A percentile compares a stretch with the other conserved stretches of the same genome.
These are phyloP conservation scores for Allobates femoralis DNA, from an alignment of 2,797 vertebrate genomes.

Conservation along the genomic window DNA sequence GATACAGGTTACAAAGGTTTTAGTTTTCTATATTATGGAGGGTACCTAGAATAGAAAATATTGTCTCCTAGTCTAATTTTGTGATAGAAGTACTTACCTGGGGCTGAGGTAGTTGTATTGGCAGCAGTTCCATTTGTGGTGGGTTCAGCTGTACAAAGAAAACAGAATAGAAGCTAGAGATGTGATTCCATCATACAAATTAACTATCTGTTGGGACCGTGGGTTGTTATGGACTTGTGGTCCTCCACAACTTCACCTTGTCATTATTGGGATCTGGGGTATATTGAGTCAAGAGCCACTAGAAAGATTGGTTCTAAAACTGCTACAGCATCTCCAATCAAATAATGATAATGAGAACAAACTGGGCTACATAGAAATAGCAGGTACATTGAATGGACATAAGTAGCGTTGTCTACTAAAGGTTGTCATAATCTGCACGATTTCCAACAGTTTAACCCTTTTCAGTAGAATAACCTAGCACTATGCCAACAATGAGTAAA, in stretches of 20 bases:
- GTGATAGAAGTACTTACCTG: conserved; percentile 21
- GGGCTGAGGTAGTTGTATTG: background rate
- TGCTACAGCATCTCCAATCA: background rate
- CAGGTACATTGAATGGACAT: background rate
- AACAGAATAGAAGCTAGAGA: background rate
- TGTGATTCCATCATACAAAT: background rate
- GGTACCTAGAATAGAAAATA: background rate
- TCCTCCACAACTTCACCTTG: background rate
- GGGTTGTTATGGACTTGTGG: background rate
- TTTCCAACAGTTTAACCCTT: background rate
- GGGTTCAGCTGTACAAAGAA: background rate
- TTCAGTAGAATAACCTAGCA: background rate
- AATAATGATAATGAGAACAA: background rate
- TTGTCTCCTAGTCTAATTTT: background rate
- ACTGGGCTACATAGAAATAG: background rate
- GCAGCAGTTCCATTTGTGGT: background rate
- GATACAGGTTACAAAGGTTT: too few relatives aligned
- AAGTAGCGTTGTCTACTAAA: background rate
- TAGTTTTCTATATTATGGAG: background rate
- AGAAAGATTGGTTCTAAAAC: background rate
- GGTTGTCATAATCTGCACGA: background rate
- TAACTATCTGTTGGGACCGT: background rate
- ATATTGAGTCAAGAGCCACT: background rate
- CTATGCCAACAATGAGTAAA: background rate
- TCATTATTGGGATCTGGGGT: background rate